A percentile compares a stretch with the other conserved stretches of the same genome.
phyloP scores from a whole-genome alignment of 2,888 invertebrate species.

The Diogma glabrata region DNA sequence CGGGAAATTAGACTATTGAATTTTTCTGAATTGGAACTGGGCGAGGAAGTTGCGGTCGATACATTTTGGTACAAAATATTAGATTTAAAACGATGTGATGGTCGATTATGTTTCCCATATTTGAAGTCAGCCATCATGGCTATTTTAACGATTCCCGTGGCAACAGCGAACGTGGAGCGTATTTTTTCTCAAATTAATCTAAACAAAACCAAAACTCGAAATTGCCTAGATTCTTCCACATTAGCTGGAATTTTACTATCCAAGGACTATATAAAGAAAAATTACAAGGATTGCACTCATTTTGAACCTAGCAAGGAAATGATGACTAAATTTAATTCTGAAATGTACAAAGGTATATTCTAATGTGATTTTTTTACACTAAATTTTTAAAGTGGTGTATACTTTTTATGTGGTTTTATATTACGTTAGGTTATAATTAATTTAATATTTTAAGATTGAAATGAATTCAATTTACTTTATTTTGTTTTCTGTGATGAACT shows the following conservation, averaged over 20 bases:
- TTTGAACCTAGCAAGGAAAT: background rate
- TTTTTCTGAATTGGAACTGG: background rate
- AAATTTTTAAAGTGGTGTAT: too few relatives aligned
- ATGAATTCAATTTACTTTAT: too few relatives aligned
- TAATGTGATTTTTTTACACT: too few relatives aligned
- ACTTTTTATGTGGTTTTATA: too few relatives aligned
- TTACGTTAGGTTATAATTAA: too few relatives aligned
- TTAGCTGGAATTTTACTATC: background rate
- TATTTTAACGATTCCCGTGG: background rate
- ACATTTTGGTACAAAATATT: background rate
- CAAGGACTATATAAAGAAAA: background rate
- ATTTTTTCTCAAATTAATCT: constrained; percentile 5
- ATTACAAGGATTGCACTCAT: background rate
- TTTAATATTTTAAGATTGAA: too few relatives aligned
- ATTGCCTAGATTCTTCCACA: background rate
- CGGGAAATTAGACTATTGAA: background rate
- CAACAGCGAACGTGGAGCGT: background rate
- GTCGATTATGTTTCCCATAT: background rate
- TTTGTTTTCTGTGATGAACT: too few relatives aligned
- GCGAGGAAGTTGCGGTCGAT: background rate
- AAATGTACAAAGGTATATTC: too few relatives aligned
- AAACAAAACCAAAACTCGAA: constrained; percentile 1
- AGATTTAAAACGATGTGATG: background rate
- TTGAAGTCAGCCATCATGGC: background rate
- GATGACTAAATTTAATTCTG: too few relatives aligned